Evolutionary conservation across 2,797 vertebrate species (phyloP), one percentile per base, ranked within the genome.

Genomic region (Rhinoraja longicauda): DNA sequence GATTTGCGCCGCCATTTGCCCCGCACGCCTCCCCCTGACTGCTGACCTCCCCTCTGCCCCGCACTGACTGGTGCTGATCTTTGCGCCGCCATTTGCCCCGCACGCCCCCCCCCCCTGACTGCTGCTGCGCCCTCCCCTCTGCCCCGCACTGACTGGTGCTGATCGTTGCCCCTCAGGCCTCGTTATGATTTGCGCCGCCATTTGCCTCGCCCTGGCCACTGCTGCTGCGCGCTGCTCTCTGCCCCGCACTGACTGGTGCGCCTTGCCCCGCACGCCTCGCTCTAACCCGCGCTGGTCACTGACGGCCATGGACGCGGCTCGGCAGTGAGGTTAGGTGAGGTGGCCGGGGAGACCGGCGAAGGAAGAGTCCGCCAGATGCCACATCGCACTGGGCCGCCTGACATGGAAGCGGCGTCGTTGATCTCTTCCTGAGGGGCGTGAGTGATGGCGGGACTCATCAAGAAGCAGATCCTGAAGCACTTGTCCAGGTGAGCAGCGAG

Each of bases 401-500:
- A 36, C 8, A 88, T 88, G 84, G 64, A 19, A 67, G 84, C n/a
- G 62, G 84, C 3, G 4, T 67, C 8, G 7, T 67, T 88, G 67
- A 67, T 32, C 9, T 21, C n/a, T 64, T 67, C 84, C 24, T 36
- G 4, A 32, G 36, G 64, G 21, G 36, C 36, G 21, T 91, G 7
- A 91, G 88, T 13, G 64, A 92, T 92, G 90, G 90, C 90, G 90
- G 90, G 90, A 29, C 90, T 92, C 90, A 92, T 92, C 39, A 92
- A 92, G 90, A 92, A 92, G 72, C 90, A 92, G 90, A 92, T 92
- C 70, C 70, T 92, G 70, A 92, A 92, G 70, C 90, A 92, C 24
- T 73, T 92, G 70, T 92, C 90, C 70, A 75, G 90, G 90, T 91
- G 90, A 91, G 90, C 21, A 86, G 17, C 15, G 86, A 5, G 29